Conservation (phyloP, 2,797 vertebrate genomes). For the Rhincodon typus region DNA sequence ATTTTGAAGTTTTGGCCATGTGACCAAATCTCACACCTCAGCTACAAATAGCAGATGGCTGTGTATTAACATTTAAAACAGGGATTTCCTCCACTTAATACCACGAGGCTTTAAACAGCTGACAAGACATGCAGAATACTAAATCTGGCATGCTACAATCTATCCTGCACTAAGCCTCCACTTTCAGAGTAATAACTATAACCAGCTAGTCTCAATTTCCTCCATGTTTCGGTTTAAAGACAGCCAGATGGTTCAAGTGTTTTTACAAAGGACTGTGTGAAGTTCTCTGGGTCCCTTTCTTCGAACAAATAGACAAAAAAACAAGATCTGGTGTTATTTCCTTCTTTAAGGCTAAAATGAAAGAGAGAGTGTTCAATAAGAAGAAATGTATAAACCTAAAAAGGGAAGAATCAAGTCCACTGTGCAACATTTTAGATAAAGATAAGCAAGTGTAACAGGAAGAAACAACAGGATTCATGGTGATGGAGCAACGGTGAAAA, state of each 20-base stretch:
- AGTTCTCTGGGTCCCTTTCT: not conserved
- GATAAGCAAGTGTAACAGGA: not conserved
- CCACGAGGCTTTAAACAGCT: slow-evolving; percentile 37
- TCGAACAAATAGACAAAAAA: not conserved
- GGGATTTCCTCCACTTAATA: slow-evolving; percentile 32
- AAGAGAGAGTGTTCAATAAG: not conserved
- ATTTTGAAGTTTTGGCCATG: slow-evolving; percentile 45
- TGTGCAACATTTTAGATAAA: not conserved
- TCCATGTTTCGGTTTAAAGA: slow-evolving; percentile 31
- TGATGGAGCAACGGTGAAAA: not conserved
- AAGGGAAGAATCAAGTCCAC: not conserved
- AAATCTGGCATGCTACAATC: slow-evolving; percentile 39
- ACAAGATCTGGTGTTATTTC: not conserved
- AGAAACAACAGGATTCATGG: not conserved
- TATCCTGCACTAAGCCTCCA: not conserved
- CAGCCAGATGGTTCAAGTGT: slow-evolving; percentile 23
- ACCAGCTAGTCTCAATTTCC: not conserved
- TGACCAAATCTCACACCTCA: slow-evolving; percentile 39
- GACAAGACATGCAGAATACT: slow-evolving; percentile 39
- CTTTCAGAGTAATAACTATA: not conserved
- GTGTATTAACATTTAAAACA: slow-evolving; percentile 47
- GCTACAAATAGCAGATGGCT: slow-evolving; percentile 49
- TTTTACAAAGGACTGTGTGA: not conserved
- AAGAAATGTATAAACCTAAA: not conserved
- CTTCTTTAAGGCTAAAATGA: not conserved